These are phyloP conservation scores for Sorex araneus DNA, from an alignment of 2,113 vertebrate species.

Conservation along the genomic window DNA sequence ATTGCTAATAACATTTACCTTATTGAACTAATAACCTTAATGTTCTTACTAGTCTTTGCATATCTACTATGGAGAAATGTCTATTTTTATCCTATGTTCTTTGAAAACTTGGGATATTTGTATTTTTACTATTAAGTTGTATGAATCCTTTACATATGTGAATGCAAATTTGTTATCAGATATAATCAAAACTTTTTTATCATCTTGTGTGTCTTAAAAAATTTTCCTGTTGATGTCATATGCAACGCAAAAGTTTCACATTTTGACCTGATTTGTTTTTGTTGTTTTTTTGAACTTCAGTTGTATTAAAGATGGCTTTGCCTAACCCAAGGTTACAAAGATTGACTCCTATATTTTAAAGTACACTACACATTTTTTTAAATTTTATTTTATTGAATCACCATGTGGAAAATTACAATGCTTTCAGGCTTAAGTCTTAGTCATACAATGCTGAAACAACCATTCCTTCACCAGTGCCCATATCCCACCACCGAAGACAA, in stretches of 20 bases:
- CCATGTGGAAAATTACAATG: too few relatives aligned
- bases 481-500: too few relatives aligned
- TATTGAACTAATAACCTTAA: neutral
- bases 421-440: too few relatives aligned
- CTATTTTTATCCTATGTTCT: neutral
- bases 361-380: slow-evolving; percentile 9
- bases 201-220: neutral
- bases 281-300: slow-evolving; percentile 38
- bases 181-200: slow-evolving; percentile 12
- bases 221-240: neutral
- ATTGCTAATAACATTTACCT: neutral
- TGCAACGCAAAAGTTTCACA: neutral
- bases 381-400: too few relatives aligned
- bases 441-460: too few relatives aligned
- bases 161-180: neutral
- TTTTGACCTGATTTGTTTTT: slow-evolving; percentile 5
- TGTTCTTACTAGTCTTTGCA: neutral
- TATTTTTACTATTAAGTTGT: slow-evolving; percentile 21
- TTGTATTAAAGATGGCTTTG: neutral
- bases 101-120: neutral
- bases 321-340: neutral
- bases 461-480: too few relatives aligned
- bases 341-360: neutral
- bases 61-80: neutral
- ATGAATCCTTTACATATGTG: neutral